phyloP scores from a whole-genome alignment of 2,113 vertebrate species.

The Nesogale talazaci region DNA sequence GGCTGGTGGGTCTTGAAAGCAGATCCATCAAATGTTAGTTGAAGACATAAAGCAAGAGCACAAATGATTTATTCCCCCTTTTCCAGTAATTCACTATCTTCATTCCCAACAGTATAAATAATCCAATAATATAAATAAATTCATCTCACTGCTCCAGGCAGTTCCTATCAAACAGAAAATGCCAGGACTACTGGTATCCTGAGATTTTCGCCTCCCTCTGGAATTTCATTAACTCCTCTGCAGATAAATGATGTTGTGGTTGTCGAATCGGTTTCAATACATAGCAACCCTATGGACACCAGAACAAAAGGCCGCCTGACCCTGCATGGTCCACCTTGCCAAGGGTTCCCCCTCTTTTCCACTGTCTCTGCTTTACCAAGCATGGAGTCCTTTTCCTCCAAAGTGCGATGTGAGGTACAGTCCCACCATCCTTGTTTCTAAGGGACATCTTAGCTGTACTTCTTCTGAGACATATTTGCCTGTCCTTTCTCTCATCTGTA shows the following conservation, averaged over 20 bases:
- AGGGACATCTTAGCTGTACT: not conserved
- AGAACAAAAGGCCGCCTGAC: not conserved
- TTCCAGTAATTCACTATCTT: not conserved
- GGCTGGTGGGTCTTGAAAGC: accelerated
- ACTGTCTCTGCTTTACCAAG: not conserved
- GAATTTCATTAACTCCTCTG: not conserved
- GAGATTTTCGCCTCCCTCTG: not conserved
- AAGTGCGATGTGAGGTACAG: not conserved
- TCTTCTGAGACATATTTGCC: not conserved
- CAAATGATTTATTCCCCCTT: not conserved
- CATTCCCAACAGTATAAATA: not conserved
- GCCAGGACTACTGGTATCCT: not conserved
- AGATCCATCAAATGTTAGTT: not conserved
- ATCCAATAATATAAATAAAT: not conserved
- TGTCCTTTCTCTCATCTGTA: too few relatives aligned
- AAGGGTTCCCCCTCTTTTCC: not conserved
- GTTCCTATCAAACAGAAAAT: not conserved
- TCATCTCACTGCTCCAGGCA: not conserved
- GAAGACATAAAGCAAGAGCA: not conserved
- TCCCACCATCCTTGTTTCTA: not conserved
- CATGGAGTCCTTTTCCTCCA: not conserved
- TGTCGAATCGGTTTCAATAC: not conserved
- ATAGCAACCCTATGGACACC: not conserved
- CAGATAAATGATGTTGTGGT: not conserved
- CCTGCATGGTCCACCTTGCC: not conserved